phyloP scores from a whole-genome alignment of 2,797 vertebrate species.

The Gymnothorax reevesii region DNA sequence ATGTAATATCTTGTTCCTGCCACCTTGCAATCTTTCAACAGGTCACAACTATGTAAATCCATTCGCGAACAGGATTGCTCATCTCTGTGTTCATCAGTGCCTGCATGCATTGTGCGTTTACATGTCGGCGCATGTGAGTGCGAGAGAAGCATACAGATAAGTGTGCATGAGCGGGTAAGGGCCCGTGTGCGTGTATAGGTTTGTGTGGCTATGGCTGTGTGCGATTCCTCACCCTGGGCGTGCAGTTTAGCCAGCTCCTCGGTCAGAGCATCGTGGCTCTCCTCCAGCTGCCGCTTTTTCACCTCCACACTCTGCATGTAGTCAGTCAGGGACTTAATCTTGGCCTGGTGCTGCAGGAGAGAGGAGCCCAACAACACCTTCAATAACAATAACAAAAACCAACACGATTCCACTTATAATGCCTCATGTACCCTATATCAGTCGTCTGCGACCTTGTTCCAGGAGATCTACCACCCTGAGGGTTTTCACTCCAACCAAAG shows the following conservation, averaged over 20 bases:
- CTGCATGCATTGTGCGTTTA: no score
- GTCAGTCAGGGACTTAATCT: slow-evolving; percentile 91
- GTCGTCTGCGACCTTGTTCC: not conserved
- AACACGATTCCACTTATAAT: not conserved
- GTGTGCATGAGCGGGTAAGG: not conserved
- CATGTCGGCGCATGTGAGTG: no score
- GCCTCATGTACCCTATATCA: not conserved
- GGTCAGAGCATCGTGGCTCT: slow-evolving; percentile 82
- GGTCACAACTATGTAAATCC: not conserved
- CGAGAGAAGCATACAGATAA: no score
- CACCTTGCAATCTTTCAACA: not conserved
- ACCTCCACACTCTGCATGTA: slow-evolving; percentile 95
- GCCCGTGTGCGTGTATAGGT: not conserved
- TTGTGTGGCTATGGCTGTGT: not conserved
- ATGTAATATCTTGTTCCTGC: not conserved
- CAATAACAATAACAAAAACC: not conserved
- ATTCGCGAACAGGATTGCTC: not conserved
- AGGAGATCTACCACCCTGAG: not conserved
- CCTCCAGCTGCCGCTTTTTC: slow-evolving; percentile 87
- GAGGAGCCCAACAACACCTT: not conserved
- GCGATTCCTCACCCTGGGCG: slow-evolving; percentile 74
- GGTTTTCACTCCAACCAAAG: no score
- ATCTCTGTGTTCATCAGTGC: not conserved
- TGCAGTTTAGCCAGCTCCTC: slow-evolving; percentile 85
- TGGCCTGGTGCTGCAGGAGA: slow-evolving; percentile 82